Evolutionary conservation across 2,888 invertebrate genomes (phyloP).

Genomic region (Plebejus argus): DNA sequence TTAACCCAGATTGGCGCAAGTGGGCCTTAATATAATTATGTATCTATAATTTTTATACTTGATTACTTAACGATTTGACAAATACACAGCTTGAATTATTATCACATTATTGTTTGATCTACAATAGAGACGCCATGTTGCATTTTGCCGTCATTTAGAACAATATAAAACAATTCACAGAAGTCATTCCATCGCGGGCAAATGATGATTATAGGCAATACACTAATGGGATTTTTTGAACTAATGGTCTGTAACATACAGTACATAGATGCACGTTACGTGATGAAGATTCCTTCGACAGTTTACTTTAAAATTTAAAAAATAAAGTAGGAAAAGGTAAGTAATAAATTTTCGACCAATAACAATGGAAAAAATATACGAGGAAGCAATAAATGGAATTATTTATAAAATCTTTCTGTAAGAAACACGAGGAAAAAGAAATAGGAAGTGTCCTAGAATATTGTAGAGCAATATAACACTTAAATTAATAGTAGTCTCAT

Average conservation of each 20-base stretch:
- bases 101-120: background rate
- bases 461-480: slow-evolving; percentile 34
- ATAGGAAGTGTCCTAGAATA: slow-evolving; percentile 20
- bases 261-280: background rate
- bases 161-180: slow-evolving; percentile 22
- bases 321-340: background rate
- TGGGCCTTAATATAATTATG: too few species aligned
- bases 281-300: background rate
- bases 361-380: background rate
- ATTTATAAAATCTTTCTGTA: background rate
- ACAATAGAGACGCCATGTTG: slow-evolving; percentile 19
- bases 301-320: background rate
- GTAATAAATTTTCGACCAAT: background rate
- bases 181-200: slow-evolving; percentile 7
- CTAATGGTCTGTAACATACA: background rate
- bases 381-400: background rate
- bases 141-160: slow-evolving; percentile 5
- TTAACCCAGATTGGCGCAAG: too few species aligned
- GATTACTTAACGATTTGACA: background rate
- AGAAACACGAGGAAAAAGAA: slow-evolving; percentile 18
- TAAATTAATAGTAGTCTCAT: background rate
- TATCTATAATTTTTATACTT: too few species aligned
- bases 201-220: slow-evolving; percentile 14
- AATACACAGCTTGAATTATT: background rate
- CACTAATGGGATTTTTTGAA: background rate